phyloP scores from a whole-genome alignment of 2,888 invertebrate species.

The Zygaena filipendulae region DNA sequence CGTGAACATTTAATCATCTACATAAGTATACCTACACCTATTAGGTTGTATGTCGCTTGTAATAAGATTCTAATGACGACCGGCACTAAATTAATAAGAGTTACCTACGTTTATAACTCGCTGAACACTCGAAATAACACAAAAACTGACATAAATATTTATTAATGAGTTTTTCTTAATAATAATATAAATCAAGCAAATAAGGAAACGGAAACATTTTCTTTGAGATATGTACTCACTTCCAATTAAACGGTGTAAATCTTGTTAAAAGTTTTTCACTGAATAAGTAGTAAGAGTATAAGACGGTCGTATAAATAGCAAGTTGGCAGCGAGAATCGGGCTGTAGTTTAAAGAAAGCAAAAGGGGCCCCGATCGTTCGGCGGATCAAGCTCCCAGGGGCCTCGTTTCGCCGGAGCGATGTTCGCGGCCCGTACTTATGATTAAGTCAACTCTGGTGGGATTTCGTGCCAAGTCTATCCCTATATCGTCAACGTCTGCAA shows the following conservation, averaged over 20 bases:
- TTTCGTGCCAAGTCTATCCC: constrained; percentile 29
- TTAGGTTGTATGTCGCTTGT: constrained; percentile 63
- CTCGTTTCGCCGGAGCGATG: constrained; percentile 60
- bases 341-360: constrained; percentile 27
- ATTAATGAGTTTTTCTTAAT: no score
- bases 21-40: constrained; percentile 63
- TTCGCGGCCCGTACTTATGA: constrained; percentile 62
- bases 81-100: constrained; percentile 26
- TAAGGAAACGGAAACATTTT: no score
- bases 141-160: no score
- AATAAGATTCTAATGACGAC: constrained; percentile 59
- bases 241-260: no score
- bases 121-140: no score
- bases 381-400: constrained; percentile 37
- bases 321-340: constrained; percentile 27
- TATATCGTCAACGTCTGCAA: no score
- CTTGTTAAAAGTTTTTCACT: no score
- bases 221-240: no score
- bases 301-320: no score
- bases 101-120: no score
- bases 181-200: no score
- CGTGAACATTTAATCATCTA: constrained; percentile 42
- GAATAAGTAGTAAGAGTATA: no score
- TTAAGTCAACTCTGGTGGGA: constrained; percentile 60
- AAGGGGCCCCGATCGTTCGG: constrained; percentile 43